These are phyloP conservation scores for Passer domesticus DNA, from an alignment of 2,113 vertebrate species.

Conservation along the genomic window DNA sequence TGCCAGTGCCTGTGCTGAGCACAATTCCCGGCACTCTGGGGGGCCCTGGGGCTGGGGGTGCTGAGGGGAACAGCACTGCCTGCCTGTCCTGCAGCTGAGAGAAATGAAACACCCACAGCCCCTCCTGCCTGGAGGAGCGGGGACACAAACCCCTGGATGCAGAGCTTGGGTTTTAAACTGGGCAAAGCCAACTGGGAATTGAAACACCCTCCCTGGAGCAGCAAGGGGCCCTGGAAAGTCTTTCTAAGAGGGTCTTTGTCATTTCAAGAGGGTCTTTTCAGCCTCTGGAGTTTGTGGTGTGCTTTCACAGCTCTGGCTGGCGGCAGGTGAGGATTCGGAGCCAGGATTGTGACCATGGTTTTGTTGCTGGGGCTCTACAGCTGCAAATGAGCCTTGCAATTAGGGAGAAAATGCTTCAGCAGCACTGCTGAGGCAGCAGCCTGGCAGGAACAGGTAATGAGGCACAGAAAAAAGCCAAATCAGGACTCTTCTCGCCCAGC, in stretches of 20 bases:
- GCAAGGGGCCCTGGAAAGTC: accelerated
- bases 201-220: background rate
- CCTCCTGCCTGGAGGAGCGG: background rate
- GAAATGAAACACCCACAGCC: accelerated
- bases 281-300: background rate
- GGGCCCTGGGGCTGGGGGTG: background rate
- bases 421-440: background rate
- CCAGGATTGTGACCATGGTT: background rate
- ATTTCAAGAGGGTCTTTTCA: no score
- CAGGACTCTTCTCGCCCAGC: background rate
- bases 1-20: background rate
- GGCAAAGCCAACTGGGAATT: background rate
- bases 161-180: background rate
- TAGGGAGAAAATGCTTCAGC: background rate
- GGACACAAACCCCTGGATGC: accelerated
- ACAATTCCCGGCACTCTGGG: accelerated
- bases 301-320: background rate
- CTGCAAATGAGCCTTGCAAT: background rate
- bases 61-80: background rate
- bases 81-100: accelerated
- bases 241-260: background rate
- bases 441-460: background rate
- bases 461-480: background rate
- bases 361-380: background rate
- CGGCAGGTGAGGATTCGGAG: background rate